These are phyloP conservation scores for Tupiocoris notatus DNA, from an alignment of 2,888 invertebrate genomes.

Conservation along the genomic window DNA sequence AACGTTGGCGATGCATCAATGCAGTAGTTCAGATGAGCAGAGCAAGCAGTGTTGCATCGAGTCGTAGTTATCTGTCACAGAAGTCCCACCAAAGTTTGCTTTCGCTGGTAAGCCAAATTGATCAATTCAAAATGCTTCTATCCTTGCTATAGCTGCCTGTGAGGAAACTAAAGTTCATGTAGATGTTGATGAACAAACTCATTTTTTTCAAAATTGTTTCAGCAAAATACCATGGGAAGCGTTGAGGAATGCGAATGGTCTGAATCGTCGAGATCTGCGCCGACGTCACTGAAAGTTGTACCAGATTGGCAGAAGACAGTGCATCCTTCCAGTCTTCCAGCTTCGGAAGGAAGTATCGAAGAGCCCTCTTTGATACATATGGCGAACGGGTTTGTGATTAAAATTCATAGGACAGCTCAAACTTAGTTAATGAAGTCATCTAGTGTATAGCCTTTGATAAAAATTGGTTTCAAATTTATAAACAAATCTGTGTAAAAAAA, in stretches of 20 bases:
- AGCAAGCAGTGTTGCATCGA: conserved; percentile 54
- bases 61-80: conserved; percentile 29
- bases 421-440: no score
- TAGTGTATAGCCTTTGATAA: no score
- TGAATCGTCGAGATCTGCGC: conserved; percentile 73
- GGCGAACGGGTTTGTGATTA: conserved; percentile 22
- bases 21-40: conserved; percentile 79
- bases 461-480: no score
- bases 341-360: conserved; percentile 48
- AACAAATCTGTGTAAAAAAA: no score
- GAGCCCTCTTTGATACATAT: conserved; percentile 44
- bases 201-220: no score
- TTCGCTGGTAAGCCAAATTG: conserved; percentile 46
- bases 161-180: no score
- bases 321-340: conserved; percentile 46
- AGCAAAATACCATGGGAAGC: conserved; percentile 44
- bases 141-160: no score
- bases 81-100: conserved; percentile 43
- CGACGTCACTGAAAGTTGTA: conserved; percentile 65
- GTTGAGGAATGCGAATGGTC: conserved; percentile 59
- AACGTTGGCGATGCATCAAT: conserved; percentile 79
- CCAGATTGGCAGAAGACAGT: conserved; percentile 50
- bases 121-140: background rate
- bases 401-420: no score
- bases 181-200: no score